A percentile compares a stretch with the other conserved stretches of the same genome.
phyloP scores from a whole-genome alignment of 2,888 invertebrate species.

The Amphiduros pacificus region DNA sequence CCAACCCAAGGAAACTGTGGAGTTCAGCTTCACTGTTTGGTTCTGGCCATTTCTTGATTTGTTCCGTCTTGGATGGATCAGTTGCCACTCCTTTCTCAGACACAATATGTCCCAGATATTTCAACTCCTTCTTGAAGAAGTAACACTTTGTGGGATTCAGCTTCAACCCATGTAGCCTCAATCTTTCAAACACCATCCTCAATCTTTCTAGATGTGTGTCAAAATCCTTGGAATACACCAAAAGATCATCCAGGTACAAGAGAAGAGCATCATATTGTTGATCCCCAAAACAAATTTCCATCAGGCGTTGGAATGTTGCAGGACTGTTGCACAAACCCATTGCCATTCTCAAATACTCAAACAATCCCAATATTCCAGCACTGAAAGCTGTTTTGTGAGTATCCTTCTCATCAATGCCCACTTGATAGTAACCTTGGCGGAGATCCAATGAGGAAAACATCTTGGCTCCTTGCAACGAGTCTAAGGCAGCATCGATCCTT shows the following conservation, averaged over 20 bases:
- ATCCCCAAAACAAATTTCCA: slow-evolving; percentile 27
- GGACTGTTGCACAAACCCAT: slow-evolving; percentile 30
- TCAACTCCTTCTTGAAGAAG: slow-evolving; percentile 17
- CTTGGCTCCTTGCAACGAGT: slow-evolving; percentile 25
- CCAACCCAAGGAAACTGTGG: slow-evolving; percentile 10
- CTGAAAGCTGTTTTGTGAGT: slow-evolving; percentile 33
- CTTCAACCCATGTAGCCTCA: slow-evolving; percentile 21
- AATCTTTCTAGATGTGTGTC: slow-evolving; percentile 23
- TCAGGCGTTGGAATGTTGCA: slow-evolving; percentile 32
- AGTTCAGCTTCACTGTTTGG: slow-evolving; percentile 9
- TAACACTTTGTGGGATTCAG: slow-evolving; percentile 34
- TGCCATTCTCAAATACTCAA: slow-evolving; percentile 28
- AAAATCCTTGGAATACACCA: slow-evolving; percentile 27
- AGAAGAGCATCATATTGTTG: slow-evolving; percentile 23
- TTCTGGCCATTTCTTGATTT: slow-evolving; percentile 1
- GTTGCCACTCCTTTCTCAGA: slow-evolving; percentile 1
- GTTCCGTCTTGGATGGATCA: slow-evolving; percentile 14
- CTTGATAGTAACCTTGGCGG: slow-evolving; percentile 34
- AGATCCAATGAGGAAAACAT: slow-evolving; percentile 33
- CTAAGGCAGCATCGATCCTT: slow-evolving; percentile 23
- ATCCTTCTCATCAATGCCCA: slow-evolving; percentile 26
- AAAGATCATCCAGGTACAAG: slow-evolving; percentile 33
- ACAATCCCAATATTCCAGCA: slow-evolving; percentile 23
- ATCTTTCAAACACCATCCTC: slow-evolving; percentile 4
- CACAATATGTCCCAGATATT: slow-evolving; percentile 19